Evolutionary conservation across 2,888 invertebrate species (phyloP).

Genomic region (Galerucella nymphaeae): DNA sequence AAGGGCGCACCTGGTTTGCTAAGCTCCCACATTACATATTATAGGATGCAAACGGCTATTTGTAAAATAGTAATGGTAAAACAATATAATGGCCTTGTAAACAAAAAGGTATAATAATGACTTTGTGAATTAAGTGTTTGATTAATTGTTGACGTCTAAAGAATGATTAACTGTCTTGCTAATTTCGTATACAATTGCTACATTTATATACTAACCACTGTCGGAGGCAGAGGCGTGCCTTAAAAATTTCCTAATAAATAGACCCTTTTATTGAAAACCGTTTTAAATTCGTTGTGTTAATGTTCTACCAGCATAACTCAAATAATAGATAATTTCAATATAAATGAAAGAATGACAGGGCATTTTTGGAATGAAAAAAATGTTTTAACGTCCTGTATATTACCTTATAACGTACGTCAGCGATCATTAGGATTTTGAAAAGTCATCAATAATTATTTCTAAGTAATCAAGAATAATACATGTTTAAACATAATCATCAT

Average conservation of each 20-base stretch:
- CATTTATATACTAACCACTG: constrained; percentile 16
- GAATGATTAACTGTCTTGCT: constrained; percentile 19
- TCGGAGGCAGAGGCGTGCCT: not conserved
- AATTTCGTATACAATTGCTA: constrained; percentile 11
- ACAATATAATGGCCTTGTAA: constrained; percentile 29
- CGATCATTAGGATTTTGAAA: constrained; percentile 31
- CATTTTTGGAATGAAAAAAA: not conserved
- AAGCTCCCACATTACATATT: constrained; percentile 8
- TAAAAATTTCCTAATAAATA: too few relatives aligned
- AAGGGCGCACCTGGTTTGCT: constrained; percentile 49
- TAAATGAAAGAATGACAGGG: not conserved
- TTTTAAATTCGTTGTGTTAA: not conserved
- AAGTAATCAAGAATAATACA: constrained; percentile 22
- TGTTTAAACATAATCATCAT: constrained; percentile 25
- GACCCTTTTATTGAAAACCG: not conserved
- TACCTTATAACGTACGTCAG: constrained; percentile 17
- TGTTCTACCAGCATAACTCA: constrained; percentile 5
- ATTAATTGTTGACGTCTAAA: constrained; percentile 24
- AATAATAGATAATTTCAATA: constrained; percentile 1
- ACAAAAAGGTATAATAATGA: constrained; percentile 33
- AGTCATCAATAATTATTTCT: constrained; percentile 34
- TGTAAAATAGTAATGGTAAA: constrained; percentile 15
- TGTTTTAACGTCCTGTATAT: constrained; percentile 4
- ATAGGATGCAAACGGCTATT: constrained; percentile 23
- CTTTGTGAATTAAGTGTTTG: constrained; percentile 28